Evolutionary conservation across 2,113 vertebrate species (phyloP), one percentile per base, ranked within the genome.

Genomic region (Heterochromis multidens): DNA sequence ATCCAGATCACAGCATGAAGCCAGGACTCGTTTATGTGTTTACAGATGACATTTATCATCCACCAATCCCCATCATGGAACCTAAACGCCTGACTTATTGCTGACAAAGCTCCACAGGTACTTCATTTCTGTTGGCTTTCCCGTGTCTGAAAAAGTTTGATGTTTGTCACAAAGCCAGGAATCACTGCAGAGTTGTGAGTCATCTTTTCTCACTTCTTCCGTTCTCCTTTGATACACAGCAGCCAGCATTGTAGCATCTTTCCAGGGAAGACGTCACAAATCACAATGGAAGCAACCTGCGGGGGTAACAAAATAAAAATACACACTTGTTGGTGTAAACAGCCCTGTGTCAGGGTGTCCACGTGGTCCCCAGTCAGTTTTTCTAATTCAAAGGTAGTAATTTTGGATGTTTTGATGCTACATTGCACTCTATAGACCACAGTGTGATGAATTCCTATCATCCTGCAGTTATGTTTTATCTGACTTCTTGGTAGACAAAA

Each of bases 11-110:
- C 72, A 21, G 54, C 14, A 11, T 58, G 21, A 70, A 21, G 43
- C 57, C 8, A 17, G 16, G 79, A 56, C 7, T 52, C 29, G 29
- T 11, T 70, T 84, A 54, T 62, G 74, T 76, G 35, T 83, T 49
- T 84, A 65, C 35, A 65, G 63, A 49, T 58, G 60, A 54, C 59
- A 83, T 89, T 79, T 77, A 77, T 57, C n/a, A 25, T 82, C 79
- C 4, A 17, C 25, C 56, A 23, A 23, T 59, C 56, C 19, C 23
- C 84, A 61, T 31, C 14, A 19, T 5, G 4, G 43, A 6, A 62
- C 31, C 63, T 19, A 14, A 56, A 19, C 3, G 11, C 43, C 78
- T 3, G 5, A 31, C 16, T 33, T 59, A 63, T 8, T 52, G 43
- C 12, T 2, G 12, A 19, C 1, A 31, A 62, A n/a, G n/a, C 77